phyloP scores from a whole-genome alignment of 2,113 vertebrate genomes.

The Puma concolor region DNA sequence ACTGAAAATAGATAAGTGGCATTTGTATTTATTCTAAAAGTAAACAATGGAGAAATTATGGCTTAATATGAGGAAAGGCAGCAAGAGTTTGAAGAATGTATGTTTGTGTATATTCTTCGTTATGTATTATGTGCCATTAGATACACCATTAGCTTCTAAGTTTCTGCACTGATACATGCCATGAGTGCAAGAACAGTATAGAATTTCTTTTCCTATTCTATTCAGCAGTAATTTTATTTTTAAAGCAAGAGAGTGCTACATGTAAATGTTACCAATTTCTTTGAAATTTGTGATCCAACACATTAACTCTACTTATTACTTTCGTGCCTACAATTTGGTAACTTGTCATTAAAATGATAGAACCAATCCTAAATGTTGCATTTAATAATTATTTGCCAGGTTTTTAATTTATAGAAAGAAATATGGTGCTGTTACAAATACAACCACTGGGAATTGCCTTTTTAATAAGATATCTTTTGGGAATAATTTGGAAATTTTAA shows the following conservation, averaged over 20 bases:
- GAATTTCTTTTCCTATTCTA: background rate
- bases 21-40: background rate
- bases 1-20: background rate
- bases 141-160: background rate
- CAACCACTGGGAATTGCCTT: background rate
- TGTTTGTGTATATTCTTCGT: background rate
- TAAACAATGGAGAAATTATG: background rate
- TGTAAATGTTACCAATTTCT: constrained; percentile 3
- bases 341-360: background rate
- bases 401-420: constrained; percentile 33
- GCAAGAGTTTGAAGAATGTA: background rate
- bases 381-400: background rate
- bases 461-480: background rate
- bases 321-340: background rate
- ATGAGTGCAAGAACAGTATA: background rate
- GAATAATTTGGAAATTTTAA: background rate
- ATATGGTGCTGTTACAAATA: background rate
- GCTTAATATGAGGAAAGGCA: background rate
- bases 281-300: background rate
- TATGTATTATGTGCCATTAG: background rate
- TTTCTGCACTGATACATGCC: background rate
- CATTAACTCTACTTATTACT: background rate
- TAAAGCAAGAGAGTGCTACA: background rate
- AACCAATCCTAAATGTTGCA: background rate
- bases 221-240: background rate